Base-by-base conservation (phyloP, 2,797 vertebrate genomes). In the Gastrophryne carolinensis region DNA sequence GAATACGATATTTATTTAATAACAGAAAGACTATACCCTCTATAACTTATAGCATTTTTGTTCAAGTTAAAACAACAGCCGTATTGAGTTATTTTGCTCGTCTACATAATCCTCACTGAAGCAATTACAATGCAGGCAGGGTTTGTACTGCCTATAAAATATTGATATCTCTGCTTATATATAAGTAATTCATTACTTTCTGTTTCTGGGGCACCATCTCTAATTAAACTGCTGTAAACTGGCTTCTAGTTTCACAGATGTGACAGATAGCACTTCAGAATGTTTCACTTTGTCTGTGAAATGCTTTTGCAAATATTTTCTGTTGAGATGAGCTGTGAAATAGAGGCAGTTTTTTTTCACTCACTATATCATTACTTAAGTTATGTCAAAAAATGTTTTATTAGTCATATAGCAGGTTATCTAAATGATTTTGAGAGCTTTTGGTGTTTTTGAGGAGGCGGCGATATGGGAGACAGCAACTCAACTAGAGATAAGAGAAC, bases 161-260 rank as follows among this genome's bases (percentile, higher is more conserved):
- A 78, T 78, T 78, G 50, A 78, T 78, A 78, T 72, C 60, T 78
- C 58, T 41, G 65, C 75, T 72, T 78, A 78, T 47, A 78, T 72
- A 66, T 72, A 78, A 78, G 75, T 78, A 78, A 72, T 78, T 72
- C 60, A 78, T 78, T 65, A 65, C 75, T 65, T 78, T 65, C 68
- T 30, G 67, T 78, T 78, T 78, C 75, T 72, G 61, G 75, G 68
- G 67, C 75, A 78, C 39, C 60, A 58, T 72, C 52, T 63, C 67
- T 78, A 78, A 78, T 78, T 78, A 78, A 65, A 72, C 71, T 78
- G 60, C 75, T 72, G 52, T 78, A 78, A 77, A 66, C 60, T 47
- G 56, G 60, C 67, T 72, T 72, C 67, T 57, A 50, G 61, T 78
- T 78, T 78, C 75, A 72, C 75, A 60, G 68, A 77, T 37, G 52